Conservation (phyloP, 2,888 invertebrate genomes). For the Calliopum simillimum region DNA sequence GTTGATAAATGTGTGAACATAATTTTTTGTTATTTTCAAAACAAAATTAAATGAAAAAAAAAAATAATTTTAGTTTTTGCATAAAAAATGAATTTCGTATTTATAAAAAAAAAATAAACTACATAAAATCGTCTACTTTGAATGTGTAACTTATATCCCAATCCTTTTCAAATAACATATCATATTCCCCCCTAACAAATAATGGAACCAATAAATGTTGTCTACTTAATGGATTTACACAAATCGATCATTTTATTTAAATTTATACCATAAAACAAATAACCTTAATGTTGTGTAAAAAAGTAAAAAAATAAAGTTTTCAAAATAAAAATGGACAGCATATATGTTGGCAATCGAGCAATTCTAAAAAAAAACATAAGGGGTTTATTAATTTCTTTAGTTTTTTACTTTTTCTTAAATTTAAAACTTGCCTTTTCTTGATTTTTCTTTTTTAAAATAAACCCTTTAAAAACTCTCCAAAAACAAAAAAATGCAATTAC, state of each 20-base stretch:
- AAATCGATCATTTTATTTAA: constrained; percentile 16
- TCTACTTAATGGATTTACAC: constrained; percentile 17
- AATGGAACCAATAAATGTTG: constrained; percentile 24
- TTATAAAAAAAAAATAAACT: too few species aligned
- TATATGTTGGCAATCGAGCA: constrained; percentile 69
- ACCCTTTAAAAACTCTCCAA: constrained; percentile 14
- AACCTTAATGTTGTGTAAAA: constrained; percentile 51
- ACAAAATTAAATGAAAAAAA: constrained; percentile 6
- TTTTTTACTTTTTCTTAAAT: constrained; percentile 28
- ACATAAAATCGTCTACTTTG: neutral
- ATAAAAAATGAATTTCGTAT: neutral
- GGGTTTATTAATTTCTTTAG: constrained; percentile 11
- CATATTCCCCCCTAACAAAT: neutral
- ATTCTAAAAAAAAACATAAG: constrained; percentile 49
- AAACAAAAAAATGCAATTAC: constrained; percentile 27
- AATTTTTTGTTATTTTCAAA: constrained; percentile 37
- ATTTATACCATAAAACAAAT: neutral
- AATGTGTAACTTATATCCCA: neutral
- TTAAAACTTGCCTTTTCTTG: constrained; percentile 39
- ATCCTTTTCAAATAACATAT: too few species aligned
- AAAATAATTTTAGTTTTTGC: constrained; percentile 2
- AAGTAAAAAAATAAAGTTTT: constrained; percentile 34
- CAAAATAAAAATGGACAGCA: constrained; percentile 62
- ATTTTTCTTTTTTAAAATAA: constrained; percentile 29
- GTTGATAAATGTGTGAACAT: constrained; percentile 62